Evolutionary conservation across 2,797 vertebrate species (phyloP), one percentile per base, ranked within the genome.

Genomic region (Esox lucius): DNA sequence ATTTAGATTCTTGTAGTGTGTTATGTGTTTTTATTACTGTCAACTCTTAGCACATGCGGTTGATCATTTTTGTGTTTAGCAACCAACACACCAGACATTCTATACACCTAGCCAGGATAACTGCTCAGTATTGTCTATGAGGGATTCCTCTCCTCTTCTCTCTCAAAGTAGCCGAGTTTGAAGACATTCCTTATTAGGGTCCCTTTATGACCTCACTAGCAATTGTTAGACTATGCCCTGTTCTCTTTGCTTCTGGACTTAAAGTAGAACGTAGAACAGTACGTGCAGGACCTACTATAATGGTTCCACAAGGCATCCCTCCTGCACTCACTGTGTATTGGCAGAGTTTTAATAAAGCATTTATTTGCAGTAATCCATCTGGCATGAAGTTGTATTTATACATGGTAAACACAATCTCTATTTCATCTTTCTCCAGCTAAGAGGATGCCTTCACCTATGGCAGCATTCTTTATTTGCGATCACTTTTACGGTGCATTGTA

Each of bases 381-480:
- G 3, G 31, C 9, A 19, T 66, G 4, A 17, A 46, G 12, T 46
- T 46, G 2, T 46, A 12, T 11, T 46, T 46, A 11, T 46, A 11
- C 11, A 46, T 46, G 42, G 6, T 46, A 2, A 46, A 46, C 42
- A 46, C 9, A 11, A 46, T 19, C 2, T 67, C 9, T 22, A 71
- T n/a, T 28, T 26, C 7, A 72, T 65, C 11, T 26, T 31, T n/a
- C 31, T 22, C 28, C 71, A 56, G 67, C 51, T 24, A 59, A 77
- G 69, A 73, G 31, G 64, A 72, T 13, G 17, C 33, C 35, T 51
- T 35, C 31, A 64, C 22, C 46, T 42, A 65, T 66, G 31, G 26
- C 68, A 74, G 53, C 49, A 51, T 64, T 51, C 72, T 73, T 72
- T 69, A 73, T 72, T 77, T 48, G 56, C 7, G 61, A 53, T 56